Evolutionary conservation across 1,140 invertebrate genomes (phyloP).

Genomic region (Heliconius hermathena): DNA sequence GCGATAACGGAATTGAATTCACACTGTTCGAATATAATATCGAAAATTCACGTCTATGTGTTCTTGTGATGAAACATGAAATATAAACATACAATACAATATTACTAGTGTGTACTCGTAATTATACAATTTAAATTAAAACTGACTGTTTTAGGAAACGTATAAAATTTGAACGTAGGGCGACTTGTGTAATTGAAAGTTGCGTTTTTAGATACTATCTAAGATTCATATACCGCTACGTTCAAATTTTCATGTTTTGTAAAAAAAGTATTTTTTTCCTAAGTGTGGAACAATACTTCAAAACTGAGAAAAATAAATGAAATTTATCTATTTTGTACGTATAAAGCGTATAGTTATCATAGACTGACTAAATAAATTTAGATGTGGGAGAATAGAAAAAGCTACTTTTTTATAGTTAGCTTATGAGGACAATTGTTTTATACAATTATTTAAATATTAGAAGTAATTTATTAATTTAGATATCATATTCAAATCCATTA

Average conservation of each 20-base stretch:
- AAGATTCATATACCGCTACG: no score
- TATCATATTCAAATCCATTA: constrained; percentile 53
- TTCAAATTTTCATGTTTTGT: no score
- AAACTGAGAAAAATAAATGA: constrained; percentile 19
- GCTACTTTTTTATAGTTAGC: constrained; percentile 26
- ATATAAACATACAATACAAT: constrained; percentile 19
- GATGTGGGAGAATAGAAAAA: constrained; percentile 28
- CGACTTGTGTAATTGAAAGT: no score
- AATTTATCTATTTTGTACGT: constrained; percentile 43
- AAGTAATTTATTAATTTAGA: constrained; percentile 33
- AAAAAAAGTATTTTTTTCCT: no score
- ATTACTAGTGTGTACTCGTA: background rate
- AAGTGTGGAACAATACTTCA: no score
- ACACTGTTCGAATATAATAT: background rate
- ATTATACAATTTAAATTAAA: no score
- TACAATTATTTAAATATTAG: constrained; percentile 29
- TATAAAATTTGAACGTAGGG: no score
- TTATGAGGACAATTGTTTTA: constrained; percentile 23
- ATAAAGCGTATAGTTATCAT: constrained; percentile 44
- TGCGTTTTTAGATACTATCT: no score
- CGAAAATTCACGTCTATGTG: background rate
- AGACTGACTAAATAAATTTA: constrained; percentile 23
- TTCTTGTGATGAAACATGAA: constrained; percentile 22
- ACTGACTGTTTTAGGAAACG: no score
- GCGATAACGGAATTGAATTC: background rate